Base-by-base conservation (phyloP, 2,797 vertebrate genomes). In the Bucorvus abyssinicus region DNA sequence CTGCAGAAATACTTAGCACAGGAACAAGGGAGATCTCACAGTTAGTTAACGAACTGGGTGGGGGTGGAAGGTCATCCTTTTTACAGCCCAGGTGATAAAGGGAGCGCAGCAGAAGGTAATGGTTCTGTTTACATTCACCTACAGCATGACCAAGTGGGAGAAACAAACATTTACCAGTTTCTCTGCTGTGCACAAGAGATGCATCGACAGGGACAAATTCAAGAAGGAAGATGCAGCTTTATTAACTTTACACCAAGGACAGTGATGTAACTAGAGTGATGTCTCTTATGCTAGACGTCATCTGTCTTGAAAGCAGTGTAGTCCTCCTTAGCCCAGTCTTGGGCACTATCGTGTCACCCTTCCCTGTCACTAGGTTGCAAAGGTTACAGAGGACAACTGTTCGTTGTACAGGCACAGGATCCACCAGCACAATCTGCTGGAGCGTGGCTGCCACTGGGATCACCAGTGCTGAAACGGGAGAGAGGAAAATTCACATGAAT, bases 311-410 rank as follows among this genome's bases (percentile, higher is more conserved):
- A 85, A 81, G 26, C 18, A 42, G 18, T 6, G 4, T 10, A 14
- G 24, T 22, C 17, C 27, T 53, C 40, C 55, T 44, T 42, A 26
- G 59, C n/a, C 27, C 29, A 6, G 14, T 68, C 40, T 22, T 24
- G 19, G 44, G 32, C 27, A 32, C 21, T 40, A 0, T n/a, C 0
- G 0, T 22, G 27, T 53, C 45, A 36, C 79, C 22, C 42, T 84
- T 74, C 22, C 19, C 18, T 27, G 30, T 78, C 67, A 4, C 5
- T 6, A 6, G 8, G 14, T 19, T 84, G 24, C 17, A 38, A 70
- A 59, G 21, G 11, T 64, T 32, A 9, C 45, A 27, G 40, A 44
- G 59, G 29, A 10, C 18, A 14, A 10, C 26, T 16, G 47, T 14
- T 50, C 47, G 56, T 12, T 42, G 14, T 32, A 14, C 6, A 49